These are phyloP conservation scores for Phortica variegata DNA, from an alignment of 1,140 invertebrate genomes.

Conservation along the genomic window DNA sequence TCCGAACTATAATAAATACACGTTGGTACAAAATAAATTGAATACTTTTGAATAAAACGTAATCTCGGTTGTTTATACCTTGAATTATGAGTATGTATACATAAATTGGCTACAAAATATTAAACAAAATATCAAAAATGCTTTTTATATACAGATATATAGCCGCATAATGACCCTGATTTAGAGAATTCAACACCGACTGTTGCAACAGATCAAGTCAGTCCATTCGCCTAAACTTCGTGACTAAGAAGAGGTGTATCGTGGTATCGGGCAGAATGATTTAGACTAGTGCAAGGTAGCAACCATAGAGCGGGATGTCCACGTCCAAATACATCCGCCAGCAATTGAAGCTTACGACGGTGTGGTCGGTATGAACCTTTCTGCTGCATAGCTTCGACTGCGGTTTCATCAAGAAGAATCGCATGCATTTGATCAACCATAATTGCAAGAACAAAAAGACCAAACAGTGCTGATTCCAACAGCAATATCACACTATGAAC, in stretches of 20 bases:
- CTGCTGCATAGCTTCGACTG: conserved; percentile 76
- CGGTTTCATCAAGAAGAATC: conserved; percentile 71
- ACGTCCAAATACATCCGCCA: conserved; percentile 80
- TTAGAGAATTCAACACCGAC: too few species aligned
- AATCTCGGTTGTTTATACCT: too few species aligned
- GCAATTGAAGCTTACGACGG: conserved; percentile 68
- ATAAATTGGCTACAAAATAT: too few species aligned
- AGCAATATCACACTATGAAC: conserved; percentile 83
- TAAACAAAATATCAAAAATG: too few species aligned
- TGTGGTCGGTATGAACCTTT: conserved; percentile 67
- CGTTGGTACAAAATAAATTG: too few species aligned
- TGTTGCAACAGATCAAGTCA: too few species aligned
- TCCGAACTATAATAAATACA: too few species aligned
- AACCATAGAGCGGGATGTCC: conserved; percentile 69
- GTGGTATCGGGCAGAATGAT: conserved; percentile 59
- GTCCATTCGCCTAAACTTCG: conserved; percentile 63
- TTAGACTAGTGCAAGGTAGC: conserved; percentile 63
- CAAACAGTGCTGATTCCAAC: conserved; percentile 82
- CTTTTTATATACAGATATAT: too few species aligned
- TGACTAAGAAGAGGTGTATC: conserved; percentile 64
- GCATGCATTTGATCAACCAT: conserved; percentile 86
- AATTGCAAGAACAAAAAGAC: conserved; percentile 86
- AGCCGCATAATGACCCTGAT: too few species aligned
- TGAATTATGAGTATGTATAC: too few species aligned
- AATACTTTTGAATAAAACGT: too few species aligned